Conservation (phyloP, 2,888 invertebrate genomes). For the Caenorhabditis virilis region DNA sequence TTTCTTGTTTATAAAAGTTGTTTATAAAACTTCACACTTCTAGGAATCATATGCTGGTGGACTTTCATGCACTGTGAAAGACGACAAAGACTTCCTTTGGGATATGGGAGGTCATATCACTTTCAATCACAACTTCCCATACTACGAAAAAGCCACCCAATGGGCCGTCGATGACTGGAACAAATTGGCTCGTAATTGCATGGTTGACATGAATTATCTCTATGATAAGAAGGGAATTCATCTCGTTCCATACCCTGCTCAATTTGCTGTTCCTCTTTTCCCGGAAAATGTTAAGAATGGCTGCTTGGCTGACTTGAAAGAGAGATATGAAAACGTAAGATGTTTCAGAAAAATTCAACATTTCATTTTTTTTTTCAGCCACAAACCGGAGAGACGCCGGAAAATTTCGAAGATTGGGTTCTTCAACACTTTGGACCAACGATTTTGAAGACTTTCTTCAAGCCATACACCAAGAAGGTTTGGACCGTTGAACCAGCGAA, state of each 20-base stretch:
- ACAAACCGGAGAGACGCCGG: slow-evolving; percentile 39
- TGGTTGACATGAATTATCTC: slow-evolving; percentile 67
- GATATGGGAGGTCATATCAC: slow-evolving; percentile 69
- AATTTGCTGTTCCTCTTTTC: slow-evolving; percentile 67
- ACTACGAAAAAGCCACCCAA: slow-evolving; percentile 66
- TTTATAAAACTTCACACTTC: too few species aligned
- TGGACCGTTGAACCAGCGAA: slow-evolving; percentile 67
- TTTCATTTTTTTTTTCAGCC: slow-evolving; percentile 17
- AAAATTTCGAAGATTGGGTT: slow-evolving; percentile 67
- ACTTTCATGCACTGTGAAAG: slow-evolving; percentile 63
- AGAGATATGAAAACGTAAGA: slow-evolving; percentile 65
- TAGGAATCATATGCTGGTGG: slow-evolving; percentile 61
- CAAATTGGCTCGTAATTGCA: slow-evolving; percentile 62
- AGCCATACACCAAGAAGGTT: slow-evolving; percentile 67
- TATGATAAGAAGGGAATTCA: slow-evolving; percentile 62
- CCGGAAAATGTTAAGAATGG: slow-evolving; percentile 60
- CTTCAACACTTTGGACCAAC: slow-evolving; percentile 66
- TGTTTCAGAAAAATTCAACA: slow-evolving; percentile 10
- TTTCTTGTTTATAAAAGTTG: not conserved
- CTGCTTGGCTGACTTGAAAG: slow-evolving; percentile 63
- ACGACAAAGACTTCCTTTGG: slow-evolving; percentile 68
- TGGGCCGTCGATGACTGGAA: slow-evolving; percentile 68
- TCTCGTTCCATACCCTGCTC: slow-evolving; percentile 66
- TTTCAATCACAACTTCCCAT: slow-evolving; percentile 67
- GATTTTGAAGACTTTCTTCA: slow-evolving; percentile 65